phyloP scores from a whole-genome alignment of 2,797 vertebrate species.

The Gadopsis bispinosus region DNA sequence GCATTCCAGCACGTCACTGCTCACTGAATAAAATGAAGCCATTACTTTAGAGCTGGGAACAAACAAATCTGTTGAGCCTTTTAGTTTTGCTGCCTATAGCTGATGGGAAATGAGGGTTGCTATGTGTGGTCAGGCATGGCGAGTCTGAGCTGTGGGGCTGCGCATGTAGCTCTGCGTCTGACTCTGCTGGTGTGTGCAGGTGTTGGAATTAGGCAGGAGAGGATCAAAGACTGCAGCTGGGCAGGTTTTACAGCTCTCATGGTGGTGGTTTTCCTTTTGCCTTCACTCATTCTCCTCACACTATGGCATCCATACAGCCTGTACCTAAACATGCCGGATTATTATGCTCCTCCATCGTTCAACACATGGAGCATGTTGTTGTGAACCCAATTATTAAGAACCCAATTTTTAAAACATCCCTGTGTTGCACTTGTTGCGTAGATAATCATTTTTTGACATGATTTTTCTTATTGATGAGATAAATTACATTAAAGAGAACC shows the following conservation, averaged over 20 bases:
- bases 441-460: background rate
- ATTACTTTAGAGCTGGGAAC: conserved; percentile 36
- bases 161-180: conserved; percentile 13
- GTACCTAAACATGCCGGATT: conserved; percentile 14
- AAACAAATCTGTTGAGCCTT: conserved; percentile 48
- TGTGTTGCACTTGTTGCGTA: background rate
- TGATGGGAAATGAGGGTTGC: conserved; percentile 35
- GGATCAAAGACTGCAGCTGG: conserved; percentile 76
- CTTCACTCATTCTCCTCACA: conserved; percentile 25
- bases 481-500: too few relatives aligned
- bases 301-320: conserved; percentile 20
- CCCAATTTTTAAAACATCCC: background rate
- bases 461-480: background rate
- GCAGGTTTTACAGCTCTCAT: conserved; percentile 60
- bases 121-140: conserved; percentile 40
- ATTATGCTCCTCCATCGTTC: background rate
- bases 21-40: conserved; percentile 60
- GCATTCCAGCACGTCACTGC: conserved; percentile 22
- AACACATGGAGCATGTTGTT: background rate
- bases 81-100: conserved; percentile 22
- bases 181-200: conserved; percentile 59
- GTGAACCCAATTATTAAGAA: background rate
- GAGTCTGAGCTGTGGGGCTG: conserved; percentile 35
- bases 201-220: conserved; percentile 64
- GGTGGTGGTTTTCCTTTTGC: conserved; percentile 51